Conservation (phyloP, 2,113 vertebrate genomes). For the Sterrhoptilus dennistouni region DNA sequence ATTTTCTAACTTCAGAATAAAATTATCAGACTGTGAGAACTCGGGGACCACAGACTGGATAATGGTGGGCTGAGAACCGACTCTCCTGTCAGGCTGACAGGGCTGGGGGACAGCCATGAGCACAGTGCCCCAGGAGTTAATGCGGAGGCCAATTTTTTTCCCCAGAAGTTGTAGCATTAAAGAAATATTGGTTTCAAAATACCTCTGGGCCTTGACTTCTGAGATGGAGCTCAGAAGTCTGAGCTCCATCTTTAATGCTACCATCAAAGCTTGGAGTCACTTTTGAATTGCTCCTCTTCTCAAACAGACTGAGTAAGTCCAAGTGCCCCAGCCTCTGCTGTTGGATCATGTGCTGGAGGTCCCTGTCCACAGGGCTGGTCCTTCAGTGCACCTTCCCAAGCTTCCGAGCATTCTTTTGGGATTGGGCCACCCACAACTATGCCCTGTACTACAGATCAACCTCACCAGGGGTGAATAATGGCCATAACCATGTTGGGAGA, state of each 20-base stretch:
- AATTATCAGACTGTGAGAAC: background rate
- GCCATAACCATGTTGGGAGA: background rate
- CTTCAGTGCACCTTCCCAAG: background rate
- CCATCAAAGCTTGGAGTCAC: background rate
- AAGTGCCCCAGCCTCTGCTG: background rate
- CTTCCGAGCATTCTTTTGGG: background rate
- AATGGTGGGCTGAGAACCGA: background rate
- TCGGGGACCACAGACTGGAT: background rate
- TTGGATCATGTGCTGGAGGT: fast-evolving
- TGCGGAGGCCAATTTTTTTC: background rate
- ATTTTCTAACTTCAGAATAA: background rate
- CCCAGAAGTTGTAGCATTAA: background rate
- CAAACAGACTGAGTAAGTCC: background rate
- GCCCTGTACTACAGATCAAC: background rate
- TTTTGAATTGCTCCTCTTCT: background rate
- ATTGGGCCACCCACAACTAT: background rate
- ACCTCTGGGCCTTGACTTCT: background rate
- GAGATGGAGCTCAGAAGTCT: background rate
- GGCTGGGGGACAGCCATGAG: background rate
- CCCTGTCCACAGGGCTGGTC: background rate
- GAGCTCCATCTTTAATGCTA: background rate
- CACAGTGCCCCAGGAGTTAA: background rate
- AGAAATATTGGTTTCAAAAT: background rate
- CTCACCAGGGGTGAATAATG: background rate
- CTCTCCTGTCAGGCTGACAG: background rate